Base-by-base conservation (phyloP, 2,888 invertebrate species). In the Tachystola acroxantha region DNA sequence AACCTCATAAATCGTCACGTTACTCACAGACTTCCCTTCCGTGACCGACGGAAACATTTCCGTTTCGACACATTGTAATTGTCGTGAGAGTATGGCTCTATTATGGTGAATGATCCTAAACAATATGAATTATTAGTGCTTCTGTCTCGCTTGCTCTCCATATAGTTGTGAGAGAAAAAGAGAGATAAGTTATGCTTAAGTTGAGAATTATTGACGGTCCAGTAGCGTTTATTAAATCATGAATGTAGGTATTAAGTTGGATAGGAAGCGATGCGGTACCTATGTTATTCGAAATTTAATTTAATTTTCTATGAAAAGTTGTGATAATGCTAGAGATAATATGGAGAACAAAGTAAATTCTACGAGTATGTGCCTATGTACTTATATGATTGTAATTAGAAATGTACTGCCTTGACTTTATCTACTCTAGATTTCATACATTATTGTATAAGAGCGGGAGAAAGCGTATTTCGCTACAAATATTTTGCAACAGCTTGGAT, bases 61-160 rank as follows among this genome's bases (percentile, higher is more conserved):
- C 84, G 81, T 60, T 76, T 74, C 68, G 64, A 73, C 75, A 69
- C 64, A 45, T 57, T 58, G 64, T 74, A 75, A 80, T 77, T 71
- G 65, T 62, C 77, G 80, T 80, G 82, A 64, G 81, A 80, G 55
- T 51, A 46, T 40, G 44, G 28, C 56, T 46, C 46, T 40, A 44
- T 42, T 45, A 43, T 50, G 51, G 60, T 57, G 59, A 36, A 36
- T 24, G 34, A 16, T 55, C 51, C 57, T 54, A 53, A 64, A 60
- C 48, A 53, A 54, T 51, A 57, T 68, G 67, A 76, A 49, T 61
- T 69, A 71, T 64, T 40, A 47, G 29, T 42, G 29, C 7, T 31
- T 38, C 36, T 50, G 42, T 65, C 67, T 48, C 55, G 36, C 51
- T 66, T 45, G 22, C 43, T 42, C 52, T 29, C 10, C 3, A 4